Percentiles rank a stretch among this genome's conserved stretches.
These are phyloP conservation scores for Trematomus loennbergii DNA, from an alignment of 2,113 vertebrate genomes.

Conservation along the genomic window DNA sequence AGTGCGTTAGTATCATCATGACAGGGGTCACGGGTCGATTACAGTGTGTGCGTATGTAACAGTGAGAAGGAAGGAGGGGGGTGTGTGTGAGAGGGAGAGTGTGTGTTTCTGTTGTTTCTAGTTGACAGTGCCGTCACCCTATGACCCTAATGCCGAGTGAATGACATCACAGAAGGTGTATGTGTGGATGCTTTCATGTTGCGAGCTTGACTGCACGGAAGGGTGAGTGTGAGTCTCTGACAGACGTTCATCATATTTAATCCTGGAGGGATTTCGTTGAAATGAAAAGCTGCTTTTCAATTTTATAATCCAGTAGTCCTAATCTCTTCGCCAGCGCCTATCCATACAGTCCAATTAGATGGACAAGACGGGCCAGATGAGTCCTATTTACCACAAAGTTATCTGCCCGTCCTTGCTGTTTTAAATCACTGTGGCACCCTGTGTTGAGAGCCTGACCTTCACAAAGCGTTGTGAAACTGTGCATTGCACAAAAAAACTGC, in stretches of 20 bases:
- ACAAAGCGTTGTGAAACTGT: conserved; percentile 34
- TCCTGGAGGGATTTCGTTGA: conserved; percentile 78
- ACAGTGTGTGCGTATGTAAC: conserved; percentile 39
- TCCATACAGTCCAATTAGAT: conserved; percentile 79
- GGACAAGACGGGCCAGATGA: conserved; percentile 64
- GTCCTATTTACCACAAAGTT: conserved; percentile 43
- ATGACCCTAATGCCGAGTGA: conserved; percentile 36
- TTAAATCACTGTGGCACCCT: conserved; percentile 32
- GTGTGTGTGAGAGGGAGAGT: conserved; percentile 38
- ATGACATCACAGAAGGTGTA: conserved; percentile 43
- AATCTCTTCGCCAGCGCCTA: conserved; percentile 67
- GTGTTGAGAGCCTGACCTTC: conserved; percentile 62
- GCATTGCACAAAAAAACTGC: conserved; percentile 56
- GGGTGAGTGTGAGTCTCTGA: conserved; percentile 62
- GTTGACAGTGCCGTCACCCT: conserved; percentile 50
- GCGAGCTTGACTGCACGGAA: conserved; percentile 8
- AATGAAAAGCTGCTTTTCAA: conserved; percentile 84
- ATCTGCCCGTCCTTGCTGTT: conserved; percentile 45
- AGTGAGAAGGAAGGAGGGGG: conserved; percentile 1
- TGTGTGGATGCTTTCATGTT: conserved; percentile 35
- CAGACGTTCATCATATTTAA: conserved; percentile 82
- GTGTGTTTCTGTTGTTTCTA: conserved; percentile 47
- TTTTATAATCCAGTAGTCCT: conserved; percentile 82
- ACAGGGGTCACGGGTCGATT: conserved; percentile 72
- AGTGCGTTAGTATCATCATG: conserved; percentile 62